Conservation (phyloP, 2,113 vertebrate species). For the Pagrus major region DNA sequence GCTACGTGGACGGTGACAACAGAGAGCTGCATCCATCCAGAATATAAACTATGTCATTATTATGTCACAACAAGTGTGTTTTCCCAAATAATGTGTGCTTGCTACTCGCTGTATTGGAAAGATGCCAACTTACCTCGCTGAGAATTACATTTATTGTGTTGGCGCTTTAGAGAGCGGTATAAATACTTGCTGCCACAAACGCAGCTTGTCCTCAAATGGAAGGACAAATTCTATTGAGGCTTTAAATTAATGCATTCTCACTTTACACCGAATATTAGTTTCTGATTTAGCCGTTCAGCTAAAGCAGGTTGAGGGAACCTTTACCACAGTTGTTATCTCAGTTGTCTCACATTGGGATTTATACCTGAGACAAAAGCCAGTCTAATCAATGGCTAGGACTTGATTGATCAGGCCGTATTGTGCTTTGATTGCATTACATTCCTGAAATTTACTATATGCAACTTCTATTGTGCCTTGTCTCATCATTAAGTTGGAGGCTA, state of each 20-base stretch:
- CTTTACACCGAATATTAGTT: neutral
- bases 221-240: neutral
- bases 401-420: neutral
- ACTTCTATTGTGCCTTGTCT: neutral
- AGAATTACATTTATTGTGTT: constrained; percentile 4
- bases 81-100: constrained; percentile 36
- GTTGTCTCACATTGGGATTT: neutral
- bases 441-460: too few species aligned
- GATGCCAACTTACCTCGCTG: constrained; percentile 12
- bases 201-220: neutral
- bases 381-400: neutral
- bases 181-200: neutral
- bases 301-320: neutral
- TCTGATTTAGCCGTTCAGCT: neutral
- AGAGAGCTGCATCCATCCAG: constrained; percentile 60
- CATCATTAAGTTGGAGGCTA: neutral
- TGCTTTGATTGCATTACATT: neutral
- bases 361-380: neutral
- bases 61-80: constrained; percentile 60
- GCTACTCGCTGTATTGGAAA: constrained; percentile 36
- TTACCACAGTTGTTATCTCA: neutral
- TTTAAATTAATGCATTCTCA: constrained; percentile 13
- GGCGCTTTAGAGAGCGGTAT: neutral
- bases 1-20: constrained; percentile 68
- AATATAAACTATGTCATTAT: constrained; percentile 69